A percentile compares a stretch with the other conserved stretches of the same genome.
These are phyloP conservation scores for Nyctalus aviator DNA, from an alignment of 2,797 vertebrate genomes.

Conservation along the genomic window DNA sequence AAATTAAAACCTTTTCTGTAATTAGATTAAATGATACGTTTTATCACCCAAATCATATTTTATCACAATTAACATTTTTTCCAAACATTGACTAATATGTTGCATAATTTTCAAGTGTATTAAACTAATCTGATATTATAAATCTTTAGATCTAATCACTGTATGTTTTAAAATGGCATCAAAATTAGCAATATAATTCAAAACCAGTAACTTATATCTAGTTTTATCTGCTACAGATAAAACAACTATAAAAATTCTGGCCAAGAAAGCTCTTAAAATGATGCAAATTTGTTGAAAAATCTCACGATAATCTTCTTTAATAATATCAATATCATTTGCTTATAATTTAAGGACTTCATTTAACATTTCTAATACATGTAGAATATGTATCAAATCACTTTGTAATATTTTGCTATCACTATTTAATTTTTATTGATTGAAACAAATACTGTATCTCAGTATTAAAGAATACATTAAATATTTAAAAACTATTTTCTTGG, in stretches of 20 bases:
- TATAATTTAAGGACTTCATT: background rate
- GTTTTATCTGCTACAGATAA: background rate
- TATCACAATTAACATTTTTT: constrained; percentile 18
- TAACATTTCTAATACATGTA: constrained; percentile 6
- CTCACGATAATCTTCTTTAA: background rate
- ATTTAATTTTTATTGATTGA: constrained; percentile 30
- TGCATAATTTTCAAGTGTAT: constrained; percentile 16
- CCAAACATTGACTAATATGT: background rate
- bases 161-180: constrained; percentile 1
- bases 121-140: constrained; percentile 15
- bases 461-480: constrained; percentile 23
- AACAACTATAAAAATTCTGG: background rate
- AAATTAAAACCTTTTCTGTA: background rate
- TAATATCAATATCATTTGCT: background rate
- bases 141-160: background rate
- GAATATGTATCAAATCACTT: background rate
- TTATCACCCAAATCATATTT: background rate
- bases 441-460: background rate
- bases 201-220: background rate
- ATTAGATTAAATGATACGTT: constrained; percentile 9
- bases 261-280: background rate
- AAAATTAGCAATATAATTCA: background rate
- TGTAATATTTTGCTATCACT: constrained; percentile 6
- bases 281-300: constrained; percentile 1
- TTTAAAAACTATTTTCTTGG: constrained; percentile 33